These are phyloP conservation scores for Acleris cristana DNA, from an alignment of 2,888 invertebrate genomes.

Conservation along the genomic window DNA sequence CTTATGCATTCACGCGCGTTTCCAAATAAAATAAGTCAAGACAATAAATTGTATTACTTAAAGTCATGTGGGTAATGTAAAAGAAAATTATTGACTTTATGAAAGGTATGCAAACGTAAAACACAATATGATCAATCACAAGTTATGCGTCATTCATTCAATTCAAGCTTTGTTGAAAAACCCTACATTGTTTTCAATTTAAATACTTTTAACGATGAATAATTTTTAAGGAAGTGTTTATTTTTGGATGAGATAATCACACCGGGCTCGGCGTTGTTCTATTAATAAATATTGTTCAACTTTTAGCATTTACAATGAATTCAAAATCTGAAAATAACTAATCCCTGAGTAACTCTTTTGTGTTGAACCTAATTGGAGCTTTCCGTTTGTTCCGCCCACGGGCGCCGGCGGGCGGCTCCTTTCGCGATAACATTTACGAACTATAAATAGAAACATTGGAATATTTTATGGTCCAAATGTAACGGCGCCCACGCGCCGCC, in stretches of 20 bases:
- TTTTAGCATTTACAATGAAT: constrained; percentile 9
- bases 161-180: too few species aligned
- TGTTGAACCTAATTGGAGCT: constrained; percentile 33
- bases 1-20: not conserved
- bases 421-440: constrained; percentile 60
- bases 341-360: constrained; percentile 16
- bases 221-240: too few species aligned
- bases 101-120: too few species aligned
- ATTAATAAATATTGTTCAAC: not conserved
- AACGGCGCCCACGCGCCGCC: constrained; percentile 61
- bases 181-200: too few species aligned
- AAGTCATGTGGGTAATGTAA: too few species aligned
- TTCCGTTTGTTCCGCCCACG: constrained; percentile 48
- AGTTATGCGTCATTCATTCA: too few species aligned
- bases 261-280: too few species aligned
- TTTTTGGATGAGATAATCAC: too few species aligned
- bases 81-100: too few species aligned
- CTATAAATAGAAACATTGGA: constrained; percentile 72
- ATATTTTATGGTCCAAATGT: constrained; percentile 65
- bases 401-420: constrained; percentile 53
- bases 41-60: too few species aligned
- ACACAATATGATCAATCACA: too few species aligned
- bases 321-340: constrained; percentile 11
- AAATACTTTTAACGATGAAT: too few species aligned
- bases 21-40: not conserved